Percentiles rank a stretch among this genome's conserved stretches.
Conservation (phyloP, 1,140 invertebrate species). For the Vanessa tameamea region DNA sequence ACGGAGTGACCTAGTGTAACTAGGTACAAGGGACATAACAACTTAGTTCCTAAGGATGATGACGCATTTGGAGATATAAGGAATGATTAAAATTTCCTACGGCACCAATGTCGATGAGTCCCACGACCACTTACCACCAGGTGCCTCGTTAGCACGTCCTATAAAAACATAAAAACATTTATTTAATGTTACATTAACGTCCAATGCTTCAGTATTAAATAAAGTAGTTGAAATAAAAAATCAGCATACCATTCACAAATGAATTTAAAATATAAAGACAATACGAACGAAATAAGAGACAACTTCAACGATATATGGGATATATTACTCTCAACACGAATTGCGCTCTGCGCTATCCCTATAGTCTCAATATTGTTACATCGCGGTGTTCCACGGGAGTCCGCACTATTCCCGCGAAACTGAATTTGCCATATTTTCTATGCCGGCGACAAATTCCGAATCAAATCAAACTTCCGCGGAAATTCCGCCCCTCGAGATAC, state of each 20-base stretch:
- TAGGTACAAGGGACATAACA: no score
- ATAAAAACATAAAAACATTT: no score
- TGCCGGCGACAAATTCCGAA: slow-evolving; percentile 47
- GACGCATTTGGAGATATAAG: no score
- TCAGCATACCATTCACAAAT: not conserved
- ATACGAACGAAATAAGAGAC: not conserved
- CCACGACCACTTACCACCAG: no score
- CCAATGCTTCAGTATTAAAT: no score
- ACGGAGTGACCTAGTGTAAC: no score
- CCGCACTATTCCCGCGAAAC: slow-evolving; percentile 35
- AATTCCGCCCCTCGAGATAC: slow-evolving; percentile 46
- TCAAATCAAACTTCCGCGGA: slow-evolving; percentile 54
- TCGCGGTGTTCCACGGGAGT: slow-evolving; percentile 7
- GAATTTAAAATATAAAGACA: not conserved
- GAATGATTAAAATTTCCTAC: no score
- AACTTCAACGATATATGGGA: not conserved
- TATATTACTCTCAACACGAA: slow-evolving; percentile 9
- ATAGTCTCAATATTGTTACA: slow-evolving; percentile 26
- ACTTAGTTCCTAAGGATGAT: no score
- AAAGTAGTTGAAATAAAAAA: no score
- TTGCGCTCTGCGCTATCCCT: not conserved
- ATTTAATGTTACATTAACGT: no score
- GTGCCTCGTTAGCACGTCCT: no score
- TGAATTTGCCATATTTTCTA: slow-evolving; percentile 55
- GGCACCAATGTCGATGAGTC: no score